Evolutionary conservation across 2,888 invertebrate genomes (phyloP).

Genomic region (Leucania comma): DNA sequence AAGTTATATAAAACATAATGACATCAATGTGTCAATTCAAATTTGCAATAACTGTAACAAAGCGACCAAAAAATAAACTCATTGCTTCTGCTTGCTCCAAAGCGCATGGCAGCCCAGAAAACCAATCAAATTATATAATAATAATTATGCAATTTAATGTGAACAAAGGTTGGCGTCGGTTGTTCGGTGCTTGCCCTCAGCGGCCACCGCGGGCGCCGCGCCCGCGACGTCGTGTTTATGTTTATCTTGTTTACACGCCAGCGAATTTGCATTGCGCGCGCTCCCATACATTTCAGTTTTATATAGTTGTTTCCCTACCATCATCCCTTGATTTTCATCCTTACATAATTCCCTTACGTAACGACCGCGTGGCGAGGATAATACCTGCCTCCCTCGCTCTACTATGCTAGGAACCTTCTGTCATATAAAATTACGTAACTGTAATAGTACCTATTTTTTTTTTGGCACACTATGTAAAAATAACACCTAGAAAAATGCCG

Average conservation of each 20-base stretch:
- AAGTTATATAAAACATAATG: slow-evolving; percentile 49
- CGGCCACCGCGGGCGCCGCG: slow-evolving; percentile 25
- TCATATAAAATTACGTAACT: slow-evolving; percentile 68
- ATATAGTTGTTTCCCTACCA: slow-evolving; percentile 41
- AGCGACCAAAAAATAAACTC: slow-evolving; percentile 16
- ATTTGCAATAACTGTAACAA: slow-evolving; percentile 40
- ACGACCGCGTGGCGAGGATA: slow-evolving; percentile 78
- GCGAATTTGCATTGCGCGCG: slow-evolving; percentile 48
- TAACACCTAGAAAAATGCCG: slow-evolving; percentile 31
- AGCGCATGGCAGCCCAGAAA: slow-evolving; percentile 26
- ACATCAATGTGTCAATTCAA: slow-evolving; percentile 40
- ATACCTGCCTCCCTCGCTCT: slow-evolving; percentile 45
- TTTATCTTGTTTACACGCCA: slow-evolving; percentile 65
- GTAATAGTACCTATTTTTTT: slow-evolving; percentile 50
- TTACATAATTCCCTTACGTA: slow-evolving; percentile 86
- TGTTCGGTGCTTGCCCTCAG: slow-evolving; percentile 35
- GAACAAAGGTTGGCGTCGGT: slow-evolving; percentile 50
- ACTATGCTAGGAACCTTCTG: slow-evolving; percentile 55
- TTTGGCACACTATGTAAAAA: slow-evolving; percentile 43
- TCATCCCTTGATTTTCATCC: slow-evolving; percentile 70
- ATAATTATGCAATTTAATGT: slow-evolving; percentile 59
- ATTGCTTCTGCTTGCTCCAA: slow-evolving; percentile 17
- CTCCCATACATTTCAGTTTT: slow-evolving; percentile 36
- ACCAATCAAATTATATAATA: slow-evolving; percentile 54
- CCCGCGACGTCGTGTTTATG: slow-evolving; percentile 56